phyloP scores from a whole-genome alignment of 2,113 vertebrate genomes.

The Mus pahari region DNA sequence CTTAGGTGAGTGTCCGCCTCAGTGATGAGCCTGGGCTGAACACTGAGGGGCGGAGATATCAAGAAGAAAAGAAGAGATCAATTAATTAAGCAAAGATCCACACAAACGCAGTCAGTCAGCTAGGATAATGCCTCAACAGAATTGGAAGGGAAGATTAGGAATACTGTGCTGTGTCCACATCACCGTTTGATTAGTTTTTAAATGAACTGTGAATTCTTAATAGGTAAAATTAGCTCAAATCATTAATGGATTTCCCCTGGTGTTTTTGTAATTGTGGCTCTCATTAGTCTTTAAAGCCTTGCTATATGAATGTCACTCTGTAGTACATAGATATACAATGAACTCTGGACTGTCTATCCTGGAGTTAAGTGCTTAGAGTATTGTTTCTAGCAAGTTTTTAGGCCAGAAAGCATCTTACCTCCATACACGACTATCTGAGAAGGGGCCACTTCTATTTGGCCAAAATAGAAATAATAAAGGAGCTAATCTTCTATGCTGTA shows the following conservation, averaged over 20 bases:
- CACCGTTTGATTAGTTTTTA: neutral
- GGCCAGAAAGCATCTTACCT: slow-evolving; percentile 1
- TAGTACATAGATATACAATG: neutral
- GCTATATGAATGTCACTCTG: neutral
- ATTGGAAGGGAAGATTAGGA: neutral
- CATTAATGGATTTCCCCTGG: neutral
- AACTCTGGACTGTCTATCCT: neutral
- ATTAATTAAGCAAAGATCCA: neutral
- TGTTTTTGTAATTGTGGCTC: neutral
- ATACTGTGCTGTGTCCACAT: neutral
- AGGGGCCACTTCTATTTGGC: slow-evolving; percentile 29
- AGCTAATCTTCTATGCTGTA: neutral
- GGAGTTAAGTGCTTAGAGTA: neutral
- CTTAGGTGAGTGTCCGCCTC: slow-evolving; percentile 22
- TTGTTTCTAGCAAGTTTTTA: neutral
- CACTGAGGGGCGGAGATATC: neutral
- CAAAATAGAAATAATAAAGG: slow-evolving; percentile 24
- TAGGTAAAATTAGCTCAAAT: slow-evolving; percentile 1
- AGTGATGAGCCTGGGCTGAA: neutral
- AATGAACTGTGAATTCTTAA: neutral
- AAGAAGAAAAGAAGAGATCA: neutral
- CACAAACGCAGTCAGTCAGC: neutral
- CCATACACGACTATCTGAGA: slow-evolving; percentile 20
- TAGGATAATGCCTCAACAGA: neutral
- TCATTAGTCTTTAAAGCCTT: slow-evolving; percentile 7